Evolutionary conservation across 2,113 vertebrate species (phyloP), one percentile per base, ranked within the genome.

Genomic region (Engraulis encrasicolus): DNA sequence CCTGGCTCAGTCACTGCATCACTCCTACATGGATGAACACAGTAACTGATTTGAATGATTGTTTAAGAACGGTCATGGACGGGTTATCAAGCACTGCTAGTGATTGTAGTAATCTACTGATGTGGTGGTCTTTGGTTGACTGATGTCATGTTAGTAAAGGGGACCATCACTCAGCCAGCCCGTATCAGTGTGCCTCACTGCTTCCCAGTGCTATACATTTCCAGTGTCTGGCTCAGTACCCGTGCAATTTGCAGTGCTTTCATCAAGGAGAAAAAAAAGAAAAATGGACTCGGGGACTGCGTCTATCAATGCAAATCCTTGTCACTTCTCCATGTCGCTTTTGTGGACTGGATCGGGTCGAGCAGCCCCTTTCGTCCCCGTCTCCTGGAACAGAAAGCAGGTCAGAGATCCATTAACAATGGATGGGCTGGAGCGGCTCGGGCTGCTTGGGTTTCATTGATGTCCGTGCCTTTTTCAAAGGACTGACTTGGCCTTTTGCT

Each of bases 371-470:
- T 88, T 89, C 87, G 89, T 78, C 87, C 82, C 80, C 66, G 78
- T 61, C 80, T 15, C 50, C 36, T 83, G 38, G 86, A 1, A 11
- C 31, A 1, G 90, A 92, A 92, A n/a, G 86, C 88, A 86, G 91
- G 90, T 90, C 92, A 92, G 86, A 90, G 83, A 58, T 87, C 89
- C 86, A 86, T 91, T 92, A 91, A 91, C 88, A 88, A 90, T 91
- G 58, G 84, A 91, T 91, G 88, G 86, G 71, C 86, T 86, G 58
- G 74, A 87, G 81, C 49, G 17, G 27, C 54, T 79, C 81, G 77
- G 40, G 27, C 17, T 34, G 78, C 74, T 61, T 77, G 66, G 48
- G 61, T 82, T 88, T 20, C 78, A 80, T 78, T 84, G 49, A 49
- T 49, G 50, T 84, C 77, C 2, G 18, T 27, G 36, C 50, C 79